Base-by-base conservation (phyloP, 53 echinoderm and acorn worm genomes). In the Temnopleurus reevesii region DNA sequence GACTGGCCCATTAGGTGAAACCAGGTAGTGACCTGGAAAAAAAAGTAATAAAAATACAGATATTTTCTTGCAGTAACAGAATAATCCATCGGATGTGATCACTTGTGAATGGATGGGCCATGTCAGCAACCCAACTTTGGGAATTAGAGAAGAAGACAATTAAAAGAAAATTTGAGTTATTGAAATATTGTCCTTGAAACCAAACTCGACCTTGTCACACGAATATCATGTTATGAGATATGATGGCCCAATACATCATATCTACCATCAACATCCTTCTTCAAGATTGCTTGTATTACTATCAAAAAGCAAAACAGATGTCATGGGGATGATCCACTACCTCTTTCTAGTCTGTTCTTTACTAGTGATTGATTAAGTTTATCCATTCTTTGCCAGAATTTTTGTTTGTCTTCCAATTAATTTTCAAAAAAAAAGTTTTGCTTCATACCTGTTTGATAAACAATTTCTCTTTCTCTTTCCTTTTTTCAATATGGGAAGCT, bases 161-260 rank as follows among this genome's bases (percentile, higher is more conserved):
- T n/a, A 38, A 71, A 71, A 38, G 71, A 41, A 71, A 38, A 71
- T 71, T 41, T 21, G 19, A 41, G 71, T 71, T 71, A 71, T 71
- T 71, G 71, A 71, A 71, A 71, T 71, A 71, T 71, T 71, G 71
- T 38, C 71, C 71, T 71, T 71, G 71, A 71, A 71, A 71, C 41
- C 21, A 3, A 19, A 71, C 19, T 21, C 41, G n/a, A n/a, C 41
- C 71, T 36, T 71, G 71, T 71, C 41, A 71, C 10, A n/a, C 71
- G 36, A 71, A n/a, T 41, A 71, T 36, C 41, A 71, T 71, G 71
- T 71, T 71, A 71, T n/a, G 15, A 71, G 71, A 71, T 71, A 43
- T 71, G 71, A 71, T 41, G 23, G 71, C 41, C n/a, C 71, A 18
- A 71, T 71, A 36, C 71, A 36, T 71, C 71, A 38, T 41, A 71